phyloP scores from a whole-genome alignment of 2,888 invertebrate species.

The Cantharis rufa region DNA sequence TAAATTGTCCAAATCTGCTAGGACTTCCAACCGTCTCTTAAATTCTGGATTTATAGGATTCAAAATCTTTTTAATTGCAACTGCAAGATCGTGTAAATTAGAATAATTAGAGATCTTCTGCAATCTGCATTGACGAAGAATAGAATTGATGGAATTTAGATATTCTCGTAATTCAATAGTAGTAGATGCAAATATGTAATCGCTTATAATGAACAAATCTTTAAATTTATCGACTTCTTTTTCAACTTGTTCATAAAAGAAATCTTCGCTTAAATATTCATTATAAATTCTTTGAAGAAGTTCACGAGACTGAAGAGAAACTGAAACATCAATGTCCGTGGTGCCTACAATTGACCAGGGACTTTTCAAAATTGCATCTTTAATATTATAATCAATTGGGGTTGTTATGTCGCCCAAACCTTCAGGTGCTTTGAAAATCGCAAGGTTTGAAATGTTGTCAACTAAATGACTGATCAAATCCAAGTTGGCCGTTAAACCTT shows the following conservation, averaged over 20 bases:
- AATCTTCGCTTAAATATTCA: background rate
- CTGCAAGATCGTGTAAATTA: background rate
- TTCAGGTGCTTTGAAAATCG: conserved; percentile 6
- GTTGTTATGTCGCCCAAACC: background rate
- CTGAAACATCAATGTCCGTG: background rate
- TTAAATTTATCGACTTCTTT: background rate
- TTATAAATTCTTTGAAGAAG: conserved; percentile 2
- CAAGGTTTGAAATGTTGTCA: background rate
- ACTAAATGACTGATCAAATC: background rate
- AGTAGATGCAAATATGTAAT: conserved; percentile 8
- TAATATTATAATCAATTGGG: background rate
- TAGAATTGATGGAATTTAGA: background rate
- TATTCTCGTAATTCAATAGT: background rate
- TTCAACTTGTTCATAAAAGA: background rate
- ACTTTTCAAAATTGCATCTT: background rate
- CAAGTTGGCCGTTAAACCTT: background rate
- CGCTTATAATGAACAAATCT: background rate
- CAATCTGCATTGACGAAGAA: background rate
- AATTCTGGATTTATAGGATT: background rate
- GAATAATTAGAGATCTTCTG: background rate
- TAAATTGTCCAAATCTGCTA: background rate
- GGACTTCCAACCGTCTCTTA: background rate
- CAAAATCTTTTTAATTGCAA: background rate
- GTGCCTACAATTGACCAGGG: background rate
- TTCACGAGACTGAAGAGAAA: background rate